Percentiles rank a stretch among this genome's conserved stretches.
Evolutionary conservation across 2,113 vertebrate species (phyloP).

Genomic region (Brevimyrus niger): DNA sequence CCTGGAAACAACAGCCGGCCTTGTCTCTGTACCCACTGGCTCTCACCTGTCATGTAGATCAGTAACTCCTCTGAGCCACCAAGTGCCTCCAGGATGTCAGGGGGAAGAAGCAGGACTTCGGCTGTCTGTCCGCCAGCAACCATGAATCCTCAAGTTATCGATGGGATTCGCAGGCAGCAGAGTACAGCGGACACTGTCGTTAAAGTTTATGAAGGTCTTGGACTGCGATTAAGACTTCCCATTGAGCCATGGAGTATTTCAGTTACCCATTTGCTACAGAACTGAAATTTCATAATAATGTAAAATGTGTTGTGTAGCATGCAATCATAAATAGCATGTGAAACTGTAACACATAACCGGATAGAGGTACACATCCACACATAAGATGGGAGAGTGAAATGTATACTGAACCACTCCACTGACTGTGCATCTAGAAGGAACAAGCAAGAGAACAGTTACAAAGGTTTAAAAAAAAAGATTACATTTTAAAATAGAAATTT

Average conservation of each 20-base stretch:
- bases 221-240: neutral
- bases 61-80: slow-evolving; percentile 46
- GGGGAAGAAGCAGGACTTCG: neutral
- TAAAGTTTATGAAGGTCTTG: neutral
- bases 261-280: neutral
- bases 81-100: slow-evolving; percentile 43
- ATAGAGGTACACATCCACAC: too few relatives aligned
- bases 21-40: neutral
- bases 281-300: neutral
- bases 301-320: neutral
- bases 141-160: neutral
- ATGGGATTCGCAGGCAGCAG: neutral
- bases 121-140: neutral
- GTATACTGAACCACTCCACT: too few relatives aligned
- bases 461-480: too few relatives aligned
- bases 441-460: too few relatives aligned
- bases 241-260: neutral
- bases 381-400: too few relatives aligned
- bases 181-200: neutral
- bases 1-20: slow-evolving; percentile 9
- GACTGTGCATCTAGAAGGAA: too few relatives aligned
- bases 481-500: too few relatives aligned
- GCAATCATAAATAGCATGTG: neutral
- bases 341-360: too few relatives aligned
- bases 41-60: slow-evolving; percentile 44